A percentile compares a stretch with the other conserved stretches of the same genome.
Evolutionary conservation across 2,888 invertebrate species (phyloP).

Genomic region (Drosophila infuscata): DNA sequence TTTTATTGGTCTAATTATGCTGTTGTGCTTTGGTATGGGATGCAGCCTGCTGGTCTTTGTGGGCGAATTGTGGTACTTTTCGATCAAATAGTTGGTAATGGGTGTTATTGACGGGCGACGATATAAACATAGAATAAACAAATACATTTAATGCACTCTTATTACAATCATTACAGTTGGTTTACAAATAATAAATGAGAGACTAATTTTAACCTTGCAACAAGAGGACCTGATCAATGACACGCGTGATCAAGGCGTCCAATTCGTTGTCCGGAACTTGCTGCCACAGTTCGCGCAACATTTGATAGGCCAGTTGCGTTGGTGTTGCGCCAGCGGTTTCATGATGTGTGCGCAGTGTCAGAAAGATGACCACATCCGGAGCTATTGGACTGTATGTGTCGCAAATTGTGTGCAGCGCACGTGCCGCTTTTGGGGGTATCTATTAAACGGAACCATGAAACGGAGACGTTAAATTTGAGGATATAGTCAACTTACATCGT

Average conservation of each 20-base stretch:
- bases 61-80: slow-evolving; percentile 54
- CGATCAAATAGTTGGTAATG: neutral
- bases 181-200: neutral
- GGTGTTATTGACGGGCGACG: neutral
- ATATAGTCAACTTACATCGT: slow-evolving; percentile 66
- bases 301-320: slow-evolving; percentile 62
- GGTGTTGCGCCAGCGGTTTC: slow-evolving; percentile 39
- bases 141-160: neutral
- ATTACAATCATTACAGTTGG: neutral
- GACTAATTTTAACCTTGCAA: slow-evolving; percentile 39
- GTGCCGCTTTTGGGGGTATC: slow-evolving; percentile 81
- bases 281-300: slow-evolving; percentile 76
- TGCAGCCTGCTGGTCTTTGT: slow-evolving; percentile 68
- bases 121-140: neutral
- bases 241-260: slow-evolving; percentile 81
- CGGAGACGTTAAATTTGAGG: neutral
- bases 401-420: slow-evolving; percentile 87
- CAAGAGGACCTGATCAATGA: slow-evolving; percentile 81
- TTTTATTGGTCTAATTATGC: slow-evolving; percentile 76
- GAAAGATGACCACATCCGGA: slow-evolving; percentile 84
- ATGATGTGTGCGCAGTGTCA: slow-evolving; percentile 79
- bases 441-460: slow-evolving; percentile 31
- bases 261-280: slow-evolving; percentile 68
- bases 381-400: slow-evolving; percentile 86
- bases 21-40: slow-evolving; percentile 74